Percentiles rank a stretch among this genome's conserved stretches.
Conservation (phyloP, 92 coral and sea anemone species). For the Epizoanthus illoricatus region DNA sequence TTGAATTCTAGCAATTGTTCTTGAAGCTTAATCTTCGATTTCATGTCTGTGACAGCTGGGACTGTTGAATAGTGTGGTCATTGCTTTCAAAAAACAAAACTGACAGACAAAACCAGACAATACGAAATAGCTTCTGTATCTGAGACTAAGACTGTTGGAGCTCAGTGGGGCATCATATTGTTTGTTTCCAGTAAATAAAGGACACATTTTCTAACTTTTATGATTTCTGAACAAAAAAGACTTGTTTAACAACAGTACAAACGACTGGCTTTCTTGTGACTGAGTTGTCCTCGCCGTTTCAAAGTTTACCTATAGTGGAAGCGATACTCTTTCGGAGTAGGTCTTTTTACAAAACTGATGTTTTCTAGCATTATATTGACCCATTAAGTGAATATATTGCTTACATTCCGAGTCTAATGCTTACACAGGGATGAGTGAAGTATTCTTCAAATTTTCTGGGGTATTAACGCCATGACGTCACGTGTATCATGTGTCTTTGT, state of each 20-base stretch:
- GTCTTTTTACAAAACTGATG: neutral
- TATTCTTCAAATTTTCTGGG: slow-evolving; percentile 40
- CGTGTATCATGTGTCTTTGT: slow-evolving; percentile 32
- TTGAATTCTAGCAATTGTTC: slow-evolving; percentile 31
- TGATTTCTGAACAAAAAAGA: neutral
- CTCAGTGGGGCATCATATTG: slow-evolving; percentile 14
- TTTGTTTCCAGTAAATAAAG: neutral
- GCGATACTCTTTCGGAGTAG: neutral
- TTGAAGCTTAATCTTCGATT: slow-evolving; percentile 8
- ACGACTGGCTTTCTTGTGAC: neutral
- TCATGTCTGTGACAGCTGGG: slow-evolving; percentile 9
- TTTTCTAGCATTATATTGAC: slow-evolving; percentile 21
- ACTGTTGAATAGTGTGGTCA: neutral
- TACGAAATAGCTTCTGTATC: slow-evolving; percentile 10
- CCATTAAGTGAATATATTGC: slow-evolving; percentile 41
- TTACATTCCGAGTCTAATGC: slow-evolving; percentile 28
- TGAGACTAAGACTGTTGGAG: neutral
- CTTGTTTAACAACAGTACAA: neutral
- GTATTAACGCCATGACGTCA: slow-evolving; percentile 44
- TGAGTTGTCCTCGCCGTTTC: neutral
- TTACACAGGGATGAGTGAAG: slow-evolving; percentile 35
- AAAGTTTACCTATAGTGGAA: slow-evolving; percentile 6
- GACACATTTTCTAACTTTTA: neutral
- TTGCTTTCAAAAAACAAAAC: slow-evolving; percentile 21
- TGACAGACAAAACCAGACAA: slow-evolving; percentile 21